These are phyloP conservation scores for Adrianichthys oophorus DNA, from an alignment of 2,797 vertebrate genomes.

Conservation along the genomic window DNA sequence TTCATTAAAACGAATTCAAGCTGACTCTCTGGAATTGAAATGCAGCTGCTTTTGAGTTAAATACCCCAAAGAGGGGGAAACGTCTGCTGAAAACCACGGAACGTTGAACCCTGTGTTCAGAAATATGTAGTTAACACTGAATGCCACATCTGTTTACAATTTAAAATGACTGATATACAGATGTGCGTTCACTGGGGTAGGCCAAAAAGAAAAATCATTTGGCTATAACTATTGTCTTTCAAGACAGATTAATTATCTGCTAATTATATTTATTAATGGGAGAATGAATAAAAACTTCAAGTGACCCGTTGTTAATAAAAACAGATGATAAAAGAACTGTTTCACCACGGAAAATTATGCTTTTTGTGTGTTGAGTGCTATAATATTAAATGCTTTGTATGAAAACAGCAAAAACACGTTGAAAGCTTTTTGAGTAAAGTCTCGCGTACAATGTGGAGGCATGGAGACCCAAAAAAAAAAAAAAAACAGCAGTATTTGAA, in stretches of 20 bases:
- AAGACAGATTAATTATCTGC: conserved; percentile 53
- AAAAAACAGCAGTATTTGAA: conserved; percentile 34
- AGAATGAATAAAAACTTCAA: conserved; percentile 54
- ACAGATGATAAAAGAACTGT: conserved; percentile 21
- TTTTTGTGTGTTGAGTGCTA: no score
- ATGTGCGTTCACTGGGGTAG: conserved; percentile 29
- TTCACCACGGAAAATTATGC: conserved; percentile 24
- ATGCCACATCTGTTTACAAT: conserved; percentile 67
- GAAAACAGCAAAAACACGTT: no score
- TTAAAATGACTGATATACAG: conserved; percentile 37
- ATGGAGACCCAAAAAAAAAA: conserved; percentile 33
- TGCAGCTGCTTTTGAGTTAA: conserved; percentile 41
- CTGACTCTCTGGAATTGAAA: conserved; percentile 51
- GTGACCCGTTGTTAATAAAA: conserved; percentile 12
- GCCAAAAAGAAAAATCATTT: conserved; percentile 48
- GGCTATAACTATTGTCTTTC: conserved; percentile 32
- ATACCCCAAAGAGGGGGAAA: conserved; percentile 27
- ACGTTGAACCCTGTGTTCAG: conserved; percentile 17
- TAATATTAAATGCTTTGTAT: no score
- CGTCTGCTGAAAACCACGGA: conserved; percentile 45
- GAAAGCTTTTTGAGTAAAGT: no score
- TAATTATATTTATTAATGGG: conserved; percentile 43
- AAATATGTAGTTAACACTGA: conserved; percentile 48
- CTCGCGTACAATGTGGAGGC: conserved; percentile 9
- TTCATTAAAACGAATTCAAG: conserved; percentile 29